A percentile compares a stretch with the other conserved stretches of the same genome.
phyloP scores from a whole-genome alignment of 2,113 vertebrate species.

The Aleadryas rufinucha region DNA sequence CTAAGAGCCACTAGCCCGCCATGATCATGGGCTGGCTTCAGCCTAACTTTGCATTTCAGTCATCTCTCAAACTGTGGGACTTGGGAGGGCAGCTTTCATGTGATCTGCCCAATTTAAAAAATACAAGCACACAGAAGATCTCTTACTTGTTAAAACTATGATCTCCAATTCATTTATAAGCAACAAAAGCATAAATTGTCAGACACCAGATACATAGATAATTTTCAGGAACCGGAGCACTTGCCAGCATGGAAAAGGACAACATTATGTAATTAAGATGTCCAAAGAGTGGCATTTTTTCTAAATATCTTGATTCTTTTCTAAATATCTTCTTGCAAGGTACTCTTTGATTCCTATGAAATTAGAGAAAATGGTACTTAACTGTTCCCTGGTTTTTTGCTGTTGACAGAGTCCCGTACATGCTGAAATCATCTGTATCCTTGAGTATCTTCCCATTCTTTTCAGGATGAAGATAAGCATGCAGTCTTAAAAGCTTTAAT shows the following conservation, averaged over 20 bases:
- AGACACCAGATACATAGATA: not conserved
- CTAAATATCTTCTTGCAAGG: not conserved
- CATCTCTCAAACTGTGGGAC: not conserved
- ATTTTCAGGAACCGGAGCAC: not conserved
- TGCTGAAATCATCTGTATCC: not conserved
- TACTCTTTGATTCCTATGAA: not conserved
- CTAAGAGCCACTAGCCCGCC: accelerated
- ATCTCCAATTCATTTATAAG: not conserved
- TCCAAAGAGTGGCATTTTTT: not conserved
- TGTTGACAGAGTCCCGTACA: not conserved
- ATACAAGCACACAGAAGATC: not conserved
- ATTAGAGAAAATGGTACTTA: not conserved
- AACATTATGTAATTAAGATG: not conserved
- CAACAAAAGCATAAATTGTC: not conserved
- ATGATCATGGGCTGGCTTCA: not conserved
- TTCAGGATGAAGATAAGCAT: not conserved
- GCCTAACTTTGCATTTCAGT: not conserved
- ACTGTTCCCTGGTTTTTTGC: not conserved
- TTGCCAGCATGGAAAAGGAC: not conserved
- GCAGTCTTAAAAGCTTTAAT: not conserved
- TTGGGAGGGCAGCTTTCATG: not conserved
- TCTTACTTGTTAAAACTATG: not conserved
- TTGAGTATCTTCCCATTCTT: not conserved
- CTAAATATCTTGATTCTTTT: not conserved
- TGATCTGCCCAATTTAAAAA: not conserved